These are phyloP conservation scores for Gorsachius magnificus DNA, from an alignment of 2,797 vertebrate genomes.

Conservation along the genomic window DNA sequence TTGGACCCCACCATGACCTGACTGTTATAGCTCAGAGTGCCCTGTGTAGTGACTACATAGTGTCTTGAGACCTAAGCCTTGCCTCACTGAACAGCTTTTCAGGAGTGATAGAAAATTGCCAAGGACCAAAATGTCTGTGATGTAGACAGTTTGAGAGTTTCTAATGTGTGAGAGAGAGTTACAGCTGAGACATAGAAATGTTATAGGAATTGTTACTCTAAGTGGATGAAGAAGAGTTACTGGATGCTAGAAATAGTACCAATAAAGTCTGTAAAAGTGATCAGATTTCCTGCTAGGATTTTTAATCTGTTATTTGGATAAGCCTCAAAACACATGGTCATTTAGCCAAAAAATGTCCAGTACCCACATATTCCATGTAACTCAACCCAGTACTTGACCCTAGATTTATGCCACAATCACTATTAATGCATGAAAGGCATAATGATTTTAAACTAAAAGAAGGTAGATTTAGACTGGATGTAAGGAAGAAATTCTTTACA, in stretches of 20 bases:
- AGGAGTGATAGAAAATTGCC: background rate
- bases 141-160: background rate
- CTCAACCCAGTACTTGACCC: background rate
- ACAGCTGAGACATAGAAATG: background rate
- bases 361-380: background rate
- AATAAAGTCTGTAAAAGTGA: background rate
- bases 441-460: background rate
- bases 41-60: background rate
- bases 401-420: background rate
- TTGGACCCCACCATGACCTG: background rate
- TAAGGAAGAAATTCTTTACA: background rate
- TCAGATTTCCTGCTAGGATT: background rate
- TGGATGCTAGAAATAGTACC: background rate
- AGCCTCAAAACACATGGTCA: background rate
- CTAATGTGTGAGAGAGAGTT: background rate
- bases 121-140: background rate
- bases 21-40: background rate
- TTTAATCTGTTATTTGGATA: background rate
- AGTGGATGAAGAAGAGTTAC: background rate
- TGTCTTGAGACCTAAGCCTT: background rate
- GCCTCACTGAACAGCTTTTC: slow-evolving; percentile 35
- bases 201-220: background rate
- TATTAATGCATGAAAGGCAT: background rate
- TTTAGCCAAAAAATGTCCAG: background rate
- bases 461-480: background rate